Percentiles rank a stretch among this genome's conserved stretches.
Conservation (phyloP, 2,797 vertebrate genomes). For the Squalus acanthias region DNA sequence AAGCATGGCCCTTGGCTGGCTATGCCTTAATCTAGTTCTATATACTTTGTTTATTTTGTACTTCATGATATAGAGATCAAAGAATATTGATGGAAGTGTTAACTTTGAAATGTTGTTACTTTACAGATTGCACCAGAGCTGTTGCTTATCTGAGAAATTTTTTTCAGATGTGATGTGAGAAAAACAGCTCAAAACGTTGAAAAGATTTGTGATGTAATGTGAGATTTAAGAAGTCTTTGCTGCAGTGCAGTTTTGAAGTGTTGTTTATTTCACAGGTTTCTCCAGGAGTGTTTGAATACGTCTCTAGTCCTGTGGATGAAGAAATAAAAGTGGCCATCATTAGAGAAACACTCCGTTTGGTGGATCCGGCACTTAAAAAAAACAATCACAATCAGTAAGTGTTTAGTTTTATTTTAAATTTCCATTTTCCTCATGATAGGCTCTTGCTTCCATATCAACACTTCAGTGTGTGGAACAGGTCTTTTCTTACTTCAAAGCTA, state of each 20-base stretch:
- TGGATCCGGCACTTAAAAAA: conserved; percentile 76
- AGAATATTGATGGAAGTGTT: not conserved
- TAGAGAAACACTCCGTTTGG: conserved; percentile 84
- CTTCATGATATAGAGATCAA: no score
- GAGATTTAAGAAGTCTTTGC: conserved; percentile 28
- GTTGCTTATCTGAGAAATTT: not conserved
- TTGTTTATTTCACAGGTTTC: conserved; percentile 64
- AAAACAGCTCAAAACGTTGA: not conserved
- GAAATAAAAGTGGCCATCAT: conserved; percentile 93
- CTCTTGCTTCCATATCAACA: not conserved
- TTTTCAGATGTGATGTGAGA: conserved; percentile 12
- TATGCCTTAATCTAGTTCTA: not conserved
- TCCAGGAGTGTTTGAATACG: conserved; percentile 81
- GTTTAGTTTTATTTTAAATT: not conserved
- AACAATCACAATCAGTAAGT: conserved; percentile 61
- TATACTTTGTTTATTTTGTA: not conserved
- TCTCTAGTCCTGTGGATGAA: conserved; percentile 89
- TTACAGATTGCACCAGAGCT: not conserved
- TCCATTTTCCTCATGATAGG: not conserved
- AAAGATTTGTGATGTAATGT: conserved; percentile 8
- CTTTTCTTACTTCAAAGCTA: not conserved
- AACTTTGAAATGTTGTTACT: conserved; percentile 20
- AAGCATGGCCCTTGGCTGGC: not conserved
- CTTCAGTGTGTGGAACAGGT: not conserved
- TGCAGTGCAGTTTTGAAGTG: conserved; percentile 28